These are phyloP conservation scores for Elephas maximus DNA, from an alignment of 2,113 vertebrate species.

Conservation along the genomic window DNA sequence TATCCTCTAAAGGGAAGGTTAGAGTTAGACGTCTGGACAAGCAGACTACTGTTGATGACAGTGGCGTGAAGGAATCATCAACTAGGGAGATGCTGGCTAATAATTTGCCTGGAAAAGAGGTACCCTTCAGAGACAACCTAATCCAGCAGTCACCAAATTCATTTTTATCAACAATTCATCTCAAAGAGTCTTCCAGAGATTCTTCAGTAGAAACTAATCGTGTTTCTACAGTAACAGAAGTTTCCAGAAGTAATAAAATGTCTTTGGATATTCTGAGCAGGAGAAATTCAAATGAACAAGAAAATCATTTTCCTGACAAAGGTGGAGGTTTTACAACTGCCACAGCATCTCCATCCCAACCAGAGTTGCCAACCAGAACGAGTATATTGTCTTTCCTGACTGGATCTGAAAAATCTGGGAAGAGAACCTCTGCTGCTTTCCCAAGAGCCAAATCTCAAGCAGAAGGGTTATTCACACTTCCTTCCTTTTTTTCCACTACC, in stretches of 20 bases:
- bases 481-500: slow-evolving; percentile 91
- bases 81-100: slow-evolving; percentile 6
- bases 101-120: slow-evolving; percentile 43
- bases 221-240: not conserved
- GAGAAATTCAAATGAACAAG: slow-evolving; percentile 84
- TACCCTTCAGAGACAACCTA: not conserved
- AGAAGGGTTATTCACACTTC: slow-evolving; percentile 91
- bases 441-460: slow-evolving; percentile 82
- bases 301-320: slow-evolving; percentile 88
- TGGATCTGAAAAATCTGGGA: slow-evolving; percentile 84
- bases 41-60: slow-evolving; percentile 64
- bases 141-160: slow-evolving; percentile 50
- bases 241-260: not conserved
- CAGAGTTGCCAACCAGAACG: slow-evolving; percentile 85
- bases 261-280: slow-evolving; percentile 42
- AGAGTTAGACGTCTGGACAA: slow-evolving; percentile 63
- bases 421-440: slow-evolving; percentile 75
- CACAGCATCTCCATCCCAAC: slow-evolving; percentile 79
- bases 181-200: slow-evolving; percentile 56
- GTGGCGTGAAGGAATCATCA: slow-evolving; percentile 57
- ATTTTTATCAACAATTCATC: slow-evolving; percentile 54
- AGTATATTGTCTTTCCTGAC: slow-evolving; percentile 92
- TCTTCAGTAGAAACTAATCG: slow-evolving; percentile 55
- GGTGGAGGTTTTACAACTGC: slow-evolving; percentile 80
- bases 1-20: slow-evolving; percentile 65